These are phyloP conservation scores for Argyresthia albistria DNA, from an alignment of 2,888 invertebrate species.

Conservation along the genomic window DNA sequence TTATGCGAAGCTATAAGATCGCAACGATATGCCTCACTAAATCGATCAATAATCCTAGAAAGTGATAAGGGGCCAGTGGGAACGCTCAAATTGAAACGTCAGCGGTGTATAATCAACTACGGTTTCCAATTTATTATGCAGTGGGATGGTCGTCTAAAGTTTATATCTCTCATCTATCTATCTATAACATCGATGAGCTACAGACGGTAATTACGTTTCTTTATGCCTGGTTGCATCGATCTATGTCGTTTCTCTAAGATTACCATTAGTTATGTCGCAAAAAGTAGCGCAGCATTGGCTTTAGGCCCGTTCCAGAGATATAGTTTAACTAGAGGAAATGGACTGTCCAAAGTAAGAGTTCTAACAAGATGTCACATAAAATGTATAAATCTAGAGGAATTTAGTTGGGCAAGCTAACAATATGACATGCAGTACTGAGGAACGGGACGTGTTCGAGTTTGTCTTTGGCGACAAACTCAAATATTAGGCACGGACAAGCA, in stretches of 20 bases:
- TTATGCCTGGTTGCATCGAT: background rate
- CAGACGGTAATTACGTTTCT: background rate
- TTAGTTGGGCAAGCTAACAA: background rate
- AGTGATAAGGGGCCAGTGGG: constrained; percentile 44
- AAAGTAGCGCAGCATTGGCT: too few species aligned
- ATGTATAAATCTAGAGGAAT: too few species aligned
- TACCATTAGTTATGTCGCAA: too few species aligned
- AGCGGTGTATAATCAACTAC: constrained; percentile 41
- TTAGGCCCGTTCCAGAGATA: background rate
- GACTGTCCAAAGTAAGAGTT: background rate
- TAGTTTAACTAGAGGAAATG: background rate
- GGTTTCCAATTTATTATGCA: constrained; percentile 20
- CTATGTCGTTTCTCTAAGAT: background rate
- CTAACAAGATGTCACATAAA: background rate
- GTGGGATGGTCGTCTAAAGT: background rate
- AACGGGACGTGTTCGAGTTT: constrained; percentile 35
- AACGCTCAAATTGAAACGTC: constrained; percentile 59
- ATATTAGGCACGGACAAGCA: constrained; percentile 56
- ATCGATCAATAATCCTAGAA: constrained; percentile 60
- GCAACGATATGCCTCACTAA: constrained; percentile 47
- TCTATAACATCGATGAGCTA: background rate
- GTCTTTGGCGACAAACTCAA: constrained; percentile 59
- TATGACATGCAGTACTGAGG: background rate
- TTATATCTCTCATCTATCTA: background rate
- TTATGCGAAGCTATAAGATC: constrained; percentile 48